Base-by-base conservation (phyloP, 2,888 invertebrate species). In the Chymomyza caudatula region DNA sequence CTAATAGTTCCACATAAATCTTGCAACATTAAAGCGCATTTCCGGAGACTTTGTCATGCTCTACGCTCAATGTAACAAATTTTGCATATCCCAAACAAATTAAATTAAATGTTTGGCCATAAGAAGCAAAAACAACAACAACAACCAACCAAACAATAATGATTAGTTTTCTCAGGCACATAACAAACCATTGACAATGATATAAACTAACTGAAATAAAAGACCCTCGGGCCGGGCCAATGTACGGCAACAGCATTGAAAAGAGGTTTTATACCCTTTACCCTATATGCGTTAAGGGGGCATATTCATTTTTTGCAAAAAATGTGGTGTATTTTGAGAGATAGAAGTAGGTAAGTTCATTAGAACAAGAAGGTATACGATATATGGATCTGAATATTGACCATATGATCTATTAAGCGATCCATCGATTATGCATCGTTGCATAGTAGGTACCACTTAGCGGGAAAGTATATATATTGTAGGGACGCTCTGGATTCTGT, bases 81-180 rank as follows among this genome's bases (percentile, higher is more conserved):
- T 25, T 25, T 25, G 25, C 25, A 25, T 25, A 25, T 5, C 0
- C 25, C 25, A 25, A 5, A 25, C 25, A 25, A 25, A 25, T 25
- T 25, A 25, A 49, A 60, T 5, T 22, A 29, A 51, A 52, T 64
- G 57, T 71, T 77, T 71, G 72, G 62, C 20, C 63, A 22, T 29
- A 58, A 49, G 17, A n/a, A n/a, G n/a, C n/a, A n/a, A n/a, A n/a
- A n/a, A 42, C 23, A 19, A 57, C 19, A 15, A n/a, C 47, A 55
- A n/a, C n/a, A n/a, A n/a, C n/a, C n/a, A n/a, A 67, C 43, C 74
- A 63, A 58, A 67, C 54, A 67, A 62, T 85, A 82, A 79, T 82
- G 78, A 85, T 82, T 76, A 77, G 82, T 82, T 82, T 82, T 82
- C 85, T 82, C 81, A 81, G 82, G 77, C 69, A 58, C 54, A 57